Conservation (phyloP, 2,888 invertebrate genomes). For the Heliothis peltigera region DNA sequence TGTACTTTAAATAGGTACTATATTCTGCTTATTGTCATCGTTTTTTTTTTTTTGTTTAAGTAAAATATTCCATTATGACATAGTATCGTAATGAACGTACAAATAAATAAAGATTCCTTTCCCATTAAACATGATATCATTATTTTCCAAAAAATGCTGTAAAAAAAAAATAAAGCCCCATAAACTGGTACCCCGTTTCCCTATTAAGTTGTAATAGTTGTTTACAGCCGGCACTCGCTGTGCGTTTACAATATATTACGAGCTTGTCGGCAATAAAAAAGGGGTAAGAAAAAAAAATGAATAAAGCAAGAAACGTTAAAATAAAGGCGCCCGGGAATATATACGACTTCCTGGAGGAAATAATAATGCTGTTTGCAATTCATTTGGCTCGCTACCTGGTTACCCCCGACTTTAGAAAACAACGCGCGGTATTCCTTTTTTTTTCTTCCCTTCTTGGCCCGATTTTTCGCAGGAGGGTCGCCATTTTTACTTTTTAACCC, state of each 20-base stretch:
- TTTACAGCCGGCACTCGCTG: constrained; percentile 86
- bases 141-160: constrained; percentile 42
- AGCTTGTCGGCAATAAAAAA: constrained; percentile 88
- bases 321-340: constrained; percentile 88
- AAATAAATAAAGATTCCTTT: too few relatives aligned
- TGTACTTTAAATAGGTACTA: too few relatives aligned
- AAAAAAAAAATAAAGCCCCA: constrained; percentile 59
- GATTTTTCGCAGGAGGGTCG: constrained; percentile 84
- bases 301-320: constrained; percentile 87
- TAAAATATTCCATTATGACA: too few relatives aligned
- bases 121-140: constrained; percentile 32
- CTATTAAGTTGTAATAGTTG: constrained; percentile 88
- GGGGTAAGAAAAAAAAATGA: constrained; percentile 86
- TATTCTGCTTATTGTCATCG: too few relatives aligned
- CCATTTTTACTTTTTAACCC: constrained; percentile 85
- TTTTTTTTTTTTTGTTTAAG: too few relatives aligned
- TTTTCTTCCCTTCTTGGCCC: constrained; percentile 73
- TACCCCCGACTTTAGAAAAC: constrained; percentile 86
- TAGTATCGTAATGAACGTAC: too few relatives aligned
- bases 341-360: constrained; percentile 90
- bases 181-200: constrained; percentile 71
- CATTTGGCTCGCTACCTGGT: constrained; percentile 89
- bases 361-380: constrained; percentile 91
- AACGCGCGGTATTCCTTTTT: constrained; percentile 81
- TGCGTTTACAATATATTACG: constrained; percentile 89